phyloP scores from a whole-genome alignment of 2,113 vertebrate genomes.

The Hemichromis elongatus region DNA sequence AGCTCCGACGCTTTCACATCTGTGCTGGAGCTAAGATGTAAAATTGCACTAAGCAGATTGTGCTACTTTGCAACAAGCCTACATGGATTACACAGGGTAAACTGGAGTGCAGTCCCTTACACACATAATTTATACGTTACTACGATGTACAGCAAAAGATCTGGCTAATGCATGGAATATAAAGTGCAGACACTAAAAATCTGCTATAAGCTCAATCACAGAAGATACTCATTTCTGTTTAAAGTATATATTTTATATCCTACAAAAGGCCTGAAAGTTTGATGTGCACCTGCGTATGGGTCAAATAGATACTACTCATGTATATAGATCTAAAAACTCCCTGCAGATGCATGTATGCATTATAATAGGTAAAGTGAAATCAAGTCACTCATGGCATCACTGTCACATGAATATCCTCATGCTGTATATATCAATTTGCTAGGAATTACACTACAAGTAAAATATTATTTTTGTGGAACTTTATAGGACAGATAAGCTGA shows the following conservation, averaged over 20 bases:
- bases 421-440: neutral
- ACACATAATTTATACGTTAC: neutral
- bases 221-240: neutral
- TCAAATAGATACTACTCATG: neutral
- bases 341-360: neutral
- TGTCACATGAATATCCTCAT: neutral
- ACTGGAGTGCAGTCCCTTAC: neutral
- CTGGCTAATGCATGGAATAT: neutral
- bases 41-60: constrained; percentile 43
- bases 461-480: neutral
- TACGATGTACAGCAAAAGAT: neutral
- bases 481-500: neutral
- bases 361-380: neutral
- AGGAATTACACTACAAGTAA: neutral
- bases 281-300: neutral
- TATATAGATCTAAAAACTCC: neutral
- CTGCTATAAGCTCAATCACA: constrained; percentile 3
- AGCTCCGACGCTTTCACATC: neutral
- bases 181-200: rapidly evolving
- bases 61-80: constrained; percentile 37
- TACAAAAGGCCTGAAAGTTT: neutral
- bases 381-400: neutral
- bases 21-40: neutral
- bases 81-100: constrained; percentile 25
- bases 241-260: neutral